Evolutionary conservation across 2,888 invertebrate species (phyloP), one percentile per base, ranked within the genome.

Genomic region (Laspeyria flexula): DNA sequence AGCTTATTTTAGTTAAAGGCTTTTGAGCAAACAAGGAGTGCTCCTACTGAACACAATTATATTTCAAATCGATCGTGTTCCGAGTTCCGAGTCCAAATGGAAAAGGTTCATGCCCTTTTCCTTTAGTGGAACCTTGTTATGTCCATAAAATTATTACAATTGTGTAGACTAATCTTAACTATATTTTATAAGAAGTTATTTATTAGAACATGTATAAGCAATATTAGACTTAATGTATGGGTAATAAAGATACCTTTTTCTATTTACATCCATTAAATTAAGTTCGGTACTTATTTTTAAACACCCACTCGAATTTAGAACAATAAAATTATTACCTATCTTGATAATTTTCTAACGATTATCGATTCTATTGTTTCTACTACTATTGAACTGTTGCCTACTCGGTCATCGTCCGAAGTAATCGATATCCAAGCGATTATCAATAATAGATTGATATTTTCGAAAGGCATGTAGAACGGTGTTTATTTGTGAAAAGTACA

Each of bases 401-500:
- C 29, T 41, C 55, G 59, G 59, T 61, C 54, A 55, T 42, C 49
- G 39, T 38, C 62, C 52, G 55, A 39, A 43, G 43, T 65, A 71
- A 70, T 67, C 56, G 56, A 60, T 71, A 59, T 56, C 52, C 59
- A 60, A 65, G 43, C 47, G 57, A 66, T 60, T 65, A 58, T 56
- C 51, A 44, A 34, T 55, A 65, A 71, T 60, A 43, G 51, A 71
- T 61, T 60, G 49, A 56, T 62, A 64, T 60, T 60, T 74, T 65
- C 37, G 44, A 65, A 64, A 54, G 50, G 51, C 25, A 55, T 52
- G 55, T 56, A 51, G 54, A 45, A 35, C 45, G 48, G 46, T 62
- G 65, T 69, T 74, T 76, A 75, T 75, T 77, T 68, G 72, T 71
- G 69, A 73, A 71, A 73, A 73, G 46, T 58, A 66, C 55, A 68